A percentile compares a stretch with the other conserved stretches of the same genome.
Conservation (phyloP, 2,888 invertebrate species). For the Hemistola chrysoprasaria region DNA sequence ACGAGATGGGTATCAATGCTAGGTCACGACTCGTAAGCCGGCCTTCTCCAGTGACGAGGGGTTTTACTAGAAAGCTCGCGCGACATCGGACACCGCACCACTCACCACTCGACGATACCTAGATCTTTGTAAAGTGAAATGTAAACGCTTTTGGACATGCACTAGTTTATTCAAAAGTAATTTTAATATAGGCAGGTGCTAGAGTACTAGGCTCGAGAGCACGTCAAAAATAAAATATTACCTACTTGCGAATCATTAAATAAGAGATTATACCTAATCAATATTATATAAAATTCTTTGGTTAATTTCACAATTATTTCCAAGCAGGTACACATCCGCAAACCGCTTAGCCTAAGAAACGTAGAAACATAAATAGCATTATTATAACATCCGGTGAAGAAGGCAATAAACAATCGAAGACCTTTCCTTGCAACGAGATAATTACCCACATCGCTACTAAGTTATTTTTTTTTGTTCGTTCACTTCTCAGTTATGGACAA, state of each 20-base stretch:
- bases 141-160: slow-evolving; percentile 54
- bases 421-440: slow-evolving; percentile 60
- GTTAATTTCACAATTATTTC: not conserved
- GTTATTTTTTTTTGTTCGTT: slow-evolving; percentile 40
- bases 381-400: slow-evolving; percentile 63
- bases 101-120: slow-evolving; percentile 46
- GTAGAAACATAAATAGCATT: slow-evolving; percentile 40
- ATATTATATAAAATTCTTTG: too few relatives aligned
- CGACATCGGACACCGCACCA: slow-evolving; percentile 52
- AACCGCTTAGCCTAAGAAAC: slow-evolving; percentile 30
- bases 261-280: too few relatives aligned
- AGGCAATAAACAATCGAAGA: slow-evolving; percentile 71
- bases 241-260: too few relatives aligned
- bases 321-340: slow-evolving; percentile 28
- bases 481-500: slow-evolving; percentile 35
- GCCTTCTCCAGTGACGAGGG: slow-evolving; percentile 30
- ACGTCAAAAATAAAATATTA: too few relatives aligned
- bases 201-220: too few relatives aligned
- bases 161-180: slow-evolving; percentile 37
- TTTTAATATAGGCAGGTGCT: slow-evolving; percentile 22
- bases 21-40: slow-evolving; percentile 48
- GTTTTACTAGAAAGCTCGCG: slow-evolving; percentile 63
- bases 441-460: slow-evolving; percentile 50
- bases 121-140: slow-evolving; percentile 58
- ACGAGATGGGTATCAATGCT: slow-evolving; percentile 40